Evolutionary conservation across 2,113 vertebrate genomes (phyloP).

Genomic region (Pipra filicauda): DNA sequence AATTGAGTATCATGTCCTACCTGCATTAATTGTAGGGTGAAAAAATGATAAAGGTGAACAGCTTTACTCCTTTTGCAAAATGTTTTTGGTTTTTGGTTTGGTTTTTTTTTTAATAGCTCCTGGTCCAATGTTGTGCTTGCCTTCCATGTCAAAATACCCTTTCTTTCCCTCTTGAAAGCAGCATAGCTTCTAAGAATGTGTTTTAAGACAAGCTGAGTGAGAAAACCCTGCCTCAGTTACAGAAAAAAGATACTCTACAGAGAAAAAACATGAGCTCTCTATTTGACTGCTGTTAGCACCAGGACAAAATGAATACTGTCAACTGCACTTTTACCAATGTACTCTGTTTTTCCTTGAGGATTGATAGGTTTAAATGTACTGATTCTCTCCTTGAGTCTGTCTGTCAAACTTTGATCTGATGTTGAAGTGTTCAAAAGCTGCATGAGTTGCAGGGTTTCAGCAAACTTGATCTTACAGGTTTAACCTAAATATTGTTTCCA

Average conservation of each 20-base stretch:
- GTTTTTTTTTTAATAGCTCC: not conserved
- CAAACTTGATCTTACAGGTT: slow-evolving; percentile 78
- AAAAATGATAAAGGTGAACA: not conserved
- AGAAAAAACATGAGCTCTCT: not conserved
- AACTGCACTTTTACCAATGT: not conserved
- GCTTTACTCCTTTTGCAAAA: not conserved
- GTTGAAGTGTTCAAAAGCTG: slow-evolving; percentile 71
- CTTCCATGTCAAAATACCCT: not conserved
- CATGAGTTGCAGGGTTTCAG: slow-evolving; percentile 56
- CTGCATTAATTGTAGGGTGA: not conserved
- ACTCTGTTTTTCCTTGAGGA: not conserved
- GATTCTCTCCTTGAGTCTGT: slow-evolving; percentile 13
- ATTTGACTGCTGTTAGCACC: not conserved
- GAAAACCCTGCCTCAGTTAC: not conserved
- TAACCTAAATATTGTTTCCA: slow-evolving; percentile 76
- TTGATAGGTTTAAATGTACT: not conserved
- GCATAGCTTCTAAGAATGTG: not conserved
- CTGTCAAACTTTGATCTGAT: slow-evolving; percentile 51
- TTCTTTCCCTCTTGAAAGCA: not conserved
- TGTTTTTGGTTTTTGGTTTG: no score
- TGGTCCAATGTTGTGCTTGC: not conserved
- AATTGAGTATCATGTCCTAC: not conserved
- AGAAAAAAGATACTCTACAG: not conserved
- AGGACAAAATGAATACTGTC: not conserved
- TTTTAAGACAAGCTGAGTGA: not conserved